These are phyloP conservation scores for Karalla daura DNA, from an alignment of 2,797 vertebrate genomes.

Conservation along the genomic window DNA sequence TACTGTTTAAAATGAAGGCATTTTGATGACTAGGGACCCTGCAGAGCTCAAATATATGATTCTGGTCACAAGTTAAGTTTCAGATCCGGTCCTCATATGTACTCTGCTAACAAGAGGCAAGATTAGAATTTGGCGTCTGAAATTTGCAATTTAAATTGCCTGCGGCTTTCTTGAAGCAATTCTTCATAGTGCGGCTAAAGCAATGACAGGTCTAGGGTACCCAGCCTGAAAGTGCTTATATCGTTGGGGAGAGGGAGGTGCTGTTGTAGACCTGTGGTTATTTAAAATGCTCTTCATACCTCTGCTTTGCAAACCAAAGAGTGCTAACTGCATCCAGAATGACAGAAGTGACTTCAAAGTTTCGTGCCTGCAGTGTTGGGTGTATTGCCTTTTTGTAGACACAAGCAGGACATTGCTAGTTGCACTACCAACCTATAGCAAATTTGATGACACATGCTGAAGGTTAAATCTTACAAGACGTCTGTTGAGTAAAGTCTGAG, in stretches of 20 bases:
- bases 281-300: conserved; percentile 1
- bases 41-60: conserved; percentile 4
- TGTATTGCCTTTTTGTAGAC: not conserved
- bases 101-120: conserved; percentile 22
- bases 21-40: not conserved
- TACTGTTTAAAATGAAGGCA: not conserved
- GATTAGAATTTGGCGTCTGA: conserved; percentile 22
- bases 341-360: conserved; percentile 16
- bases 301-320: conserved; percentile 18
- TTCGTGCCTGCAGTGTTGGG: not conserved
- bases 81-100: conserved; percentile 8
- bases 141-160: conserved; percentile 50
- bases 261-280: not conserved
- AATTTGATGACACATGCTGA: not conserved
- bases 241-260: not conserved
- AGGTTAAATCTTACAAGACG: not conserved
- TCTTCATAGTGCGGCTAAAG: conserved; percentile 33
- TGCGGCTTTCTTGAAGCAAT: conserved; percentile 16
- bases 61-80: conserved; percentile 21
- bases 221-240: conserved; percentile 21
- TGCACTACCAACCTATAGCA: no score
- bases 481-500: not conserved
- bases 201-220: conserved; percentile 36
- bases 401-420: not conserved
- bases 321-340: not conserved